Evolutionary conservation across 2,113 vertebrate species (phyloP), one percentile per base, ranked within the genome.

Genomic region (Setophaga kirtlandii): DNA sequence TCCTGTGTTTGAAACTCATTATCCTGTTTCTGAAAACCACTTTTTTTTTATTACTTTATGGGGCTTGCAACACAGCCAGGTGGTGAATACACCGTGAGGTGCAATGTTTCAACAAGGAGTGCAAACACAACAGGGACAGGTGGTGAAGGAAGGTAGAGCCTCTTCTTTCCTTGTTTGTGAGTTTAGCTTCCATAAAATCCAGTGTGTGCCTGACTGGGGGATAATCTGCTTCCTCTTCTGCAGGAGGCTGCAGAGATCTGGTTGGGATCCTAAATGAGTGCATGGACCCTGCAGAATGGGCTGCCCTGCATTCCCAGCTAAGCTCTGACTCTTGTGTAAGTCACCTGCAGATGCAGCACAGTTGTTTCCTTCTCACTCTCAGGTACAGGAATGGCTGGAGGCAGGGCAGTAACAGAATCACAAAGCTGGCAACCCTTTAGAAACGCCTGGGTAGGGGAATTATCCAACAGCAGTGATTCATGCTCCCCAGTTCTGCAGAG

Each of bases 381-480:
- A 94, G 92, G 90, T 95, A 97, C 94, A 89, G 90, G 85, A 91
- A 94, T 90, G 0, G 90, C 96, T 96, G 73, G 59, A 96, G 96
- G 94, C 96, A 83, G 2, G 42, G 33, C 15, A 24, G 68, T 81
- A 86, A 83, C 80, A 94, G 59, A 90, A 80, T 88, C 64, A 96
- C 71, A 92, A 86, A 92, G 71, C 56, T 95, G 93, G 88, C 90
- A 93, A 35, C 24, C 42, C 31, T 83, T 82, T 46, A 60, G 69
- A 93, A 77, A 52, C 46, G 6, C 68, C 70, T 93, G 77, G 77
- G 46, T 83, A 42, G 83, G 90, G 44, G 79, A 89, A 87, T 89
- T 96, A 90, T 95, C 83, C 91, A 53, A 33, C 76, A 87, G 56
- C 65, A 78, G 30, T 97, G 96, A 97, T 82, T 97, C 96, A 95